Evolutionary conservation across 2,888 invertebrate genomes (phyloP).

Genomic region (Scrobipalpa atriplicella): DNA sequence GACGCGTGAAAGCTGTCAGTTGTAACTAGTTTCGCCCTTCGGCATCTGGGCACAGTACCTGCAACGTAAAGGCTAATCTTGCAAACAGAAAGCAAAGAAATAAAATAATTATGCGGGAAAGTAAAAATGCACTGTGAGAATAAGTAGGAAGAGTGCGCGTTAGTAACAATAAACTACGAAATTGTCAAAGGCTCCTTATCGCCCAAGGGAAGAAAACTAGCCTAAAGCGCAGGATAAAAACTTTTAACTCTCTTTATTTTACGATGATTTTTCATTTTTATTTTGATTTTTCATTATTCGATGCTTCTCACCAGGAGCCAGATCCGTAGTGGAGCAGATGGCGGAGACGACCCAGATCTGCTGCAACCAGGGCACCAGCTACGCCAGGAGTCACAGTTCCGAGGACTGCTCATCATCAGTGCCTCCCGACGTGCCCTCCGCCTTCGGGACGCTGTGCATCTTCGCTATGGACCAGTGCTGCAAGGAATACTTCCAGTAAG

Average conservation of each 20-base stretch:
- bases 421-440: constrained; percentile 52
- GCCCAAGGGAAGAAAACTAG: no score
- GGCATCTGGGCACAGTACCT: no score
- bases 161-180: not conserved
- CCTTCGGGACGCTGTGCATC: constrained; percentile 54
- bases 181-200: no score
- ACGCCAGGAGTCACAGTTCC: constrained; percentile 54
- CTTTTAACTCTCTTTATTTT: no score
- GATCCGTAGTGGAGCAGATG: constrained; percentile 60
- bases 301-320: constrained; percentile 54
- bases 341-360: constrained; percentile 61
- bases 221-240: no score
- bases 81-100: no score
- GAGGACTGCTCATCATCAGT: constrained; percentile 57
- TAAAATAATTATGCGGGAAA: no score
- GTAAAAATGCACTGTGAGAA: no score
- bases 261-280: no score
- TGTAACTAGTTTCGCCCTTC: not conserved
- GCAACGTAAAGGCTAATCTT: no score
- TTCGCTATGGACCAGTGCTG: constrained; percentile 70
- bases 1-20: constrained; percentile 5
- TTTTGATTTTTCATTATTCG: no score
- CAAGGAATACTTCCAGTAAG: constrained; percentile 67
- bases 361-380: constrained; percentile 64
- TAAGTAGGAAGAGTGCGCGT: not conserved